These are phyloP conservation scores for Lutjanus argentimaculatus DNA, from an alignment of 2,797 vertebrate genomes.

Conservation along the genomic window DNA sequence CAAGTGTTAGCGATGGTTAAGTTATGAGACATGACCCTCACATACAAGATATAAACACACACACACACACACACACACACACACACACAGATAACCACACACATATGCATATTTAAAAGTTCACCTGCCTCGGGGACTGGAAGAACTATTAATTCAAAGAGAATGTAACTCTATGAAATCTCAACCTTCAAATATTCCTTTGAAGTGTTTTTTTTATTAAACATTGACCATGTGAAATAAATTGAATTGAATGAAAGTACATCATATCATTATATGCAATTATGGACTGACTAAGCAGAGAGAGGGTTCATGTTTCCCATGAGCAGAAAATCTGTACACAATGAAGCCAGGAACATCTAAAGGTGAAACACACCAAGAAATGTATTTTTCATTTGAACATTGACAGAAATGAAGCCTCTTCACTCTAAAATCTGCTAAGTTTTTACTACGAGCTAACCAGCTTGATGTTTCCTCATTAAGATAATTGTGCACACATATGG, in stretches of 20 bases:
- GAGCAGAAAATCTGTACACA: not conserved
- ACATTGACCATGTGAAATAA: not conserved
- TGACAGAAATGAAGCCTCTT: not conserved
- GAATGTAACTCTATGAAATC: slow-evolving; percentile 14
- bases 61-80: not conserved
- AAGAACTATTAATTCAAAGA: slow-evolving; percentile 10
- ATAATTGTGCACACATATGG: not conserved
- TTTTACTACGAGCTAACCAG: not conserved
- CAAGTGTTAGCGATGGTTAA: not conserved
- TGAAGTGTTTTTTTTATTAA: slow-evolving; percentile 37
- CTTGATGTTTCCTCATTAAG: not conserved
- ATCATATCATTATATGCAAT: slow-evolving; percentile 21
- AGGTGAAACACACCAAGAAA: not conserved
- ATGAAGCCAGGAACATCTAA: not conserved
- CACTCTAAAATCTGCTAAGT: not conserved
- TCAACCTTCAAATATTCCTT: slow-evolving; percentile 22
- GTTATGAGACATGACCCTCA: not conserved
- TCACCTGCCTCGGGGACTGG: not conserved
- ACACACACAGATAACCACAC: not conserved
- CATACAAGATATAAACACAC: not conserved
- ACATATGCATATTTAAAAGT: not conserved
- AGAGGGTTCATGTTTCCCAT: not conserved
- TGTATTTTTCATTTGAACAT: not conserved
- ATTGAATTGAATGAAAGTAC: slow-evolving; percentile 22
- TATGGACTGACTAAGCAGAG: not conserved